Evolutionary conservation across 2,888 invertebrate species (phyloP), one percentile per base, ranked within the genome.

Genomic region (Drosophila austrosaltans): DNA sequence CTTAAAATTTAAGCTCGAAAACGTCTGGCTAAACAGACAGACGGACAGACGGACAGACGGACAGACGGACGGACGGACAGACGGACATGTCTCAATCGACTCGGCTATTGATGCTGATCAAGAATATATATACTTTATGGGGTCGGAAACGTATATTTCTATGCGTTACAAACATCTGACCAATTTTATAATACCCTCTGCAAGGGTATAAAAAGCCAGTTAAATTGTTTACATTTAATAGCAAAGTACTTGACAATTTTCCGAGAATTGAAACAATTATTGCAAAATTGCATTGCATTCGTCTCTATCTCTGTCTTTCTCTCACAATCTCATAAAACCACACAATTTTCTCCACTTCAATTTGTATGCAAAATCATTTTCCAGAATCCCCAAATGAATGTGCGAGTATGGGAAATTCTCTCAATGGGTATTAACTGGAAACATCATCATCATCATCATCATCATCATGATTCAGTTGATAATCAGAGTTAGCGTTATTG

Each of bases 281-380:
- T 25, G 48, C 12, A 25, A 48, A 48, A 48, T 48, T 48, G 48
- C 25, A 48, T 48, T 48, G 44, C 44, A 48, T 3, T 44, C 20
- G 44, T 22, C 22, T 48, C 48, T 48, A 22, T 22, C 48, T 22
- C 48, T 10, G 2, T 22, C 40, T 39, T 5, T 16, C 42, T 42
- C 16, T 42, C 16, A 4, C 42, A 6, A 16, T 42, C 42, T 48
- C 48, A 22, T 16, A 48, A 48, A 48, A 48, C 25, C 48, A 48
- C 48, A 48, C 48, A 48, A 48, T 48, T 48, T 48, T 10, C 25
- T 25, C 48, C 12, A 48, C 48, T 48, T 48, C 48, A 48, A 25
- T 48, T 48, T 48, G 48, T 12, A 48, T 48, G 48, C 48, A 48
- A 48, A 48, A 48, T 48, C 48, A 48, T 48, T 48, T 48, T 48